phyloP scores from a whole-genome alignment of 1,140 invertebrate genomes.

The Caenorhabditis briggsae region DNA sequence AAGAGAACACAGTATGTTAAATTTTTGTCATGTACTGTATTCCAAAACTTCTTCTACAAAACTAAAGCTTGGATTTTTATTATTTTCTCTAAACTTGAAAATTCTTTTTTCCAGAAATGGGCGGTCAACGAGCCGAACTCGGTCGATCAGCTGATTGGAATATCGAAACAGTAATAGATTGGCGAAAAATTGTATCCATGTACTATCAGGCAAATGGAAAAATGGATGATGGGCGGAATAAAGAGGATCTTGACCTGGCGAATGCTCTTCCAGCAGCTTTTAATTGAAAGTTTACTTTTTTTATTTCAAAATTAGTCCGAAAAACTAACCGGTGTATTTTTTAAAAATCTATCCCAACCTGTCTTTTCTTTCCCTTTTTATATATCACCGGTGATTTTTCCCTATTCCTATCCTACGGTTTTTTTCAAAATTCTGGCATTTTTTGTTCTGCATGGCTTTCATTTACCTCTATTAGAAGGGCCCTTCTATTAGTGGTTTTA shows the following conservation, averaged over 20 bases:
- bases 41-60: no score
- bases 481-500: no score
- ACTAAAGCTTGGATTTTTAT: no score
- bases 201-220: conserved; percentile 75
- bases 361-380: background rate
- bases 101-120: conserved; percentile 5
- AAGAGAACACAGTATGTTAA: no score
- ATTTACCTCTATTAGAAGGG: background rate
- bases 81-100: no score
- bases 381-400: background rate
- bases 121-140: conserved; percentile 67
- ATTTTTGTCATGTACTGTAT: no score
- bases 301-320: no score
- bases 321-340: no score
- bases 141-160: conserved; percentile 69
- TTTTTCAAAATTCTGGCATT: background rate
- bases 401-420: background rate
- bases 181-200: conserved; percentile 75
- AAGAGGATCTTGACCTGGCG: conserved; percentile 4
- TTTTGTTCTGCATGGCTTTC: background rate
- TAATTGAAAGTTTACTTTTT: no score
- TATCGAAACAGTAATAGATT: conserved; percentile 76
- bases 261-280: background rate
- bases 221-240: background rate
- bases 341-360: no score